Evolutionary conservation across 2,888 invertebrate genomes (phyloP), one percentile per base, ranked within the genome.

Genomic region (Flabesymbios commensalis): DNA sequence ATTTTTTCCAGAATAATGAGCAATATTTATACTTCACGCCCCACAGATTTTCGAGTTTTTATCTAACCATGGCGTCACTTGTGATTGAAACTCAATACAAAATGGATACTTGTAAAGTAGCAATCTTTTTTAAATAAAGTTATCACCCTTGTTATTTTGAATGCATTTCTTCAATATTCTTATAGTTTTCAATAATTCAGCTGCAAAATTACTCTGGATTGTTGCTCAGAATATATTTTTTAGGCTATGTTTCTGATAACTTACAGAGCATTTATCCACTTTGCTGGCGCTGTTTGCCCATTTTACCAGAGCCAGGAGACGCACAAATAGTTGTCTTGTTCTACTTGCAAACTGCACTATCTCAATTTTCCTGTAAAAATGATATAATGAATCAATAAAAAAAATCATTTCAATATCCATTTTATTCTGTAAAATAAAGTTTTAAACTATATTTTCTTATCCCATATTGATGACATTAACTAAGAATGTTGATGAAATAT

Each of bases 241-340:
- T n/a, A n/a, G n/a, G n/a, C n/a, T n/a, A n/a, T n/a, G n/a, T 22
- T 22, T 31, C 14, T 17, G 2, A 31, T 43, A 59, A 84, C 88
- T 87, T 85, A 91, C 91, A 42, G 94, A 92, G 66, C 97, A 97
- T 80, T 95, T 93, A 80, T 99, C 98, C 24, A 99, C 98, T 88
- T 98, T 98, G 0, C 95, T 94, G 24, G 97, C 97, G 81, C 94
- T 94, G 80, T 93, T 95, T 0, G 98, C 96, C 99, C 99, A 99
- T 84, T 98, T 98, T 0, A 99, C 98, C 26, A 99, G 84, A 0
- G 98, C 98, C 70, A 98, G 85, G 24, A 99, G 86, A 39, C 99
- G 88, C 1, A 99, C 94, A 84, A 97, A 98, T 42, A 98, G 83
- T 80, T 97, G 95, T 4, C 99, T 86, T 0, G 98, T 98, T 64